phyloP scores from a whole-genome alignment of 2,797 vertebrate genomes.

The Mormyrops attenuatus region DNA sequence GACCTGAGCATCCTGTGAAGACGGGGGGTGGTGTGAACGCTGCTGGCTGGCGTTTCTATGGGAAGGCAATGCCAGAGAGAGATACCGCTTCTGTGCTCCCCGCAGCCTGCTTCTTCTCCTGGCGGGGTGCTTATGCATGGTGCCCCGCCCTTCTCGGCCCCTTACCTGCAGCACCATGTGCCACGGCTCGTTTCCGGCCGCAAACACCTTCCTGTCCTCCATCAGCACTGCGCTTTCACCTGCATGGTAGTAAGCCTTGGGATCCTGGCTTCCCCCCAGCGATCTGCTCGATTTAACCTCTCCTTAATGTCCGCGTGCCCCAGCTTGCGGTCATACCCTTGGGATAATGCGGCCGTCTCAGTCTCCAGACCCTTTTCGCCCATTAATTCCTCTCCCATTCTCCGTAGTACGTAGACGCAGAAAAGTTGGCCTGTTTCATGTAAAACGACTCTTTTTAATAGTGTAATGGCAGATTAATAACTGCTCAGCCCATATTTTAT shows the following conservation, averaged over 20 bases:
- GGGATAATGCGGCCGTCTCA: not conserved
- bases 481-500: not conserved
- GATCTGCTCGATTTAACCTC: not conserved
- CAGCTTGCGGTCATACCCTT: not conserved
- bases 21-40: not conserved
- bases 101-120: not conserved
- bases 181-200: not conserved
- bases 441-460: not conserved
- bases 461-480: not conserved
- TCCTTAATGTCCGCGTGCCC: not conserved
- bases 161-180: not conserved
- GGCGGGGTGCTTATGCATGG: not conserved
- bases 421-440: not conserved
- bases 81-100: not conserved
- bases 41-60: not conserved
- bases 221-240: not conserved
- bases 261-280: not conserved
- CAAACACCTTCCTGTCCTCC: not conserved
- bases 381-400: not conserved
- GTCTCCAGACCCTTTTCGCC: not conserved
- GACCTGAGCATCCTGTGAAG: not conserved
- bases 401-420: not conserved
- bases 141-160: not conserved
- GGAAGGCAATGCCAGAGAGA: not conserved
- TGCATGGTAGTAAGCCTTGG: not conserved